phyloP scores from a whole-genome alignment of 2,888 invertebrate species.

The Odontocerum albicorne region DNA sequence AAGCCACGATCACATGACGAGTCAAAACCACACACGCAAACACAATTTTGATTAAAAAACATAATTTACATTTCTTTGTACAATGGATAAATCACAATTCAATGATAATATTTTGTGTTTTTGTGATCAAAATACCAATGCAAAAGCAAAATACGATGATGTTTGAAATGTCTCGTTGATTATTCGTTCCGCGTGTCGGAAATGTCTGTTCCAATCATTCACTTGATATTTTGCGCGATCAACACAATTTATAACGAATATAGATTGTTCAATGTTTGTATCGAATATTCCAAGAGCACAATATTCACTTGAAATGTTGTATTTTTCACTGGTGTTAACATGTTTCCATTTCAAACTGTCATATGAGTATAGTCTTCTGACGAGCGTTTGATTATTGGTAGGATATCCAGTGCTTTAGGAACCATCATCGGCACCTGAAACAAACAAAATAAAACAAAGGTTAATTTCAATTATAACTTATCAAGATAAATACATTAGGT shows the following conservation, averaged over 20 bases:
- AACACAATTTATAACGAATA: constrained; percentile 6
- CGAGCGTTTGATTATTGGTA: not conserved
- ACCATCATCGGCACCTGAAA: constrained; percentile 27
- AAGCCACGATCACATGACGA: constrained; percentile 37
- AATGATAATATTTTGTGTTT: constrained; percentile 9
- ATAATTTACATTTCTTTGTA: constrained; percentile 34
- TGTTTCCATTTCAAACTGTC: not conserved
- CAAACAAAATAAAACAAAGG: too few species aligned
- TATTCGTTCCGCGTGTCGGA: constrained; percentile 2
- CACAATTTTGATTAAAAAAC: constrained; percentile 32
- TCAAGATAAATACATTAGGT: too few species aligned
- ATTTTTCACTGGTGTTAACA: constrained; percentile 9
- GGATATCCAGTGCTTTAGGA: constrained; percentile 9
- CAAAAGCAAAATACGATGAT: constrained; percentile 8
- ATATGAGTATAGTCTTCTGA: not conserved
- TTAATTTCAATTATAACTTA: too few species aligned
- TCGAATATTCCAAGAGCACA: not conserved
- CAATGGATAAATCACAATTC: constrained; percentile 32
- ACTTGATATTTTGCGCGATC: constrained; percentile 8
- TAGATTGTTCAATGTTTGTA: constrained; percentile 11
- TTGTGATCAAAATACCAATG: constrained; percentile 16
- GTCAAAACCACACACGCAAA: constrained; percentile 35
- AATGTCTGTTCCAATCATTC: constrained; percentile 13
- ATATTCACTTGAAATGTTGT: not conserved
- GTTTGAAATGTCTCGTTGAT: constrained; percentile 3